These are phyloP conservation scores for Emydoidea blandingii DNA, from an alignment of 2,797 vertebrate genomes.

Conservation along the genomic window DNA sequence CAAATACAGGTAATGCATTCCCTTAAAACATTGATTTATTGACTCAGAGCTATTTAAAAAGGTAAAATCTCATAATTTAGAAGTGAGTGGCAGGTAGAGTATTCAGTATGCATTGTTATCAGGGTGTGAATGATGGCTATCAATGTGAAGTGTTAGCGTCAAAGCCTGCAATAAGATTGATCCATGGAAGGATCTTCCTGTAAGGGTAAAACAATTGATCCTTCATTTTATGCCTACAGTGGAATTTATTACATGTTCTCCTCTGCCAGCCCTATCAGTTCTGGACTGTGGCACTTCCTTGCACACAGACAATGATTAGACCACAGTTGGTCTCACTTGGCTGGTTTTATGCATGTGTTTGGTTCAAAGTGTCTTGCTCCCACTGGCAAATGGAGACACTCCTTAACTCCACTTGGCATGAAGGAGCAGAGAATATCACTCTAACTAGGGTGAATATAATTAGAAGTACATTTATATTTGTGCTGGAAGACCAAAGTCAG, in stretches of 20 bases:
- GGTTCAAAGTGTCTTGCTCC: constrained; percentile 72
- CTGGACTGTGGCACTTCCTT: not conserved
- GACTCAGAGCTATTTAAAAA: constrained; percentile 14
- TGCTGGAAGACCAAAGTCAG: constrained; percentile 72
- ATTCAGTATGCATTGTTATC: not conserved
- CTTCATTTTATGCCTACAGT: not conserved
- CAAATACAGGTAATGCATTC: constrained; percentile 18
- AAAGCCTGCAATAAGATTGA: not conserved
- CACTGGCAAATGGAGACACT: constrained; percentile 69
- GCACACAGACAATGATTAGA: constrained; percentile 9
- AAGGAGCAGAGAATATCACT: constrained; percentile 71
- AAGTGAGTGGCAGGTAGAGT: constrained; percentile 46
- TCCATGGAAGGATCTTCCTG: not conserved
- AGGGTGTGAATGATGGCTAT: not conserved
- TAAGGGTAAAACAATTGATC: not conserved
- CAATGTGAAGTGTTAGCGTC: not conserved
- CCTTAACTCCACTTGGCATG: constrained; percentile 46
- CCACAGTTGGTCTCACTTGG: constrained; percentile 25
- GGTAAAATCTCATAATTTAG: constrained; percentile 37
- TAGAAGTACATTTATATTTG: constrained; percentile 75
- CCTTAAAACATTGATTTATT: constrained; percentile 52
- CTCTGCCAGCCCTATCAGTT: not conserved
- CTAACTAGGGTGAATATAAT: constrained; percentile 60
- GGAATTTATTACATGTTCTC: constrained; percentile 33
- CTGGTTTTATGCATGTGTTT: constrained; percentile 54